Base-by-base conservation (phyloP, 2,797 vertebrate genomes). In the Rhyacichthys aspro region DNA sequence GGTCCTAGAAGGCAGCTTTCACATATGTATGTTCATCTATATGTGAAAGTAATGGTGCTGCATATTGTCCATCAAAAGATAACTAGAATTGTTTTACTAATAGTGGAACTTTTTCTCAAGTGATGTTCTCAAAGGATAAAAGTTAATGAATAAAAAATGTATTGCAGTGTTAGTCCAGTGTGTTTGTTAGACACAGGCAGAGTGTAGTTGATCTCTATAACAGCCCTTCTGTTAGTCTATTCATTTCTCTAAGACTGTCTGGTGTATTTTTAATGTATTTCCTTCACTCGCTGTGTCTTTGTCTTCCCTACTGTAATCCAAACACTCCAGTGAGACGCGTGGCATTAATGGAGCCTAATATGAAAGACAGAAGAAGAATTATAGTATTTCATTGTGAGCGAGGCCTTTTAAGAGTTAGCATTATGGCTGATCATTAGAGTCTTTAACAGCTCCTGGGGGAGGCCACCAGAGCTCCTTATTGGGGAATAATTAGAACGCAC, bases 391-490 rank as follows among this genome's bases (percentile, higher is more conserved):
- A 89, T 88, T 86, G 89, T 86, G 81, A 81, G 81, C 80, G 53
- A 52, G 87, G 79, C 83, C 77, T 72, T 92, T 92, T 90, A 91
- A 90, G 86, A 86, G 89, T 28, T 82, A 79, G 88, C 71, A 86
- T 92, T 88, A 90, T 81, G 72, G 88, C 73, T 82, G 79, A 91
- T 90, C 90, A 91, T 93, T 92, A 90, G 87, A 86, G 86, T 90
- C 82, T 84, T 88, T 84, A 91, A 90, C 83, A 47, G 65, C 68
- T 87, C 86, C 85, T 74, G 70, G 32, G 90, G 85, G 89, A 86
- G 41, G 68, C 58, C 52, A 56, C 75, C 55, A 59, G 67, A 74
- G 77, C 68, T 83, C 64, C 70, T 74, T 83, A 80, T 63, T 85
- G 84, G 78, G 32, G 67, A 70, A 86, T 90, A 86, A 91, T 91